Percentiles rank a stretch among this genome's conserved stretches.
Evolutionary conservation across 2,113 vertebrate species (phyloP).

Genomic region (Oncorhynchus masou): DNA sequence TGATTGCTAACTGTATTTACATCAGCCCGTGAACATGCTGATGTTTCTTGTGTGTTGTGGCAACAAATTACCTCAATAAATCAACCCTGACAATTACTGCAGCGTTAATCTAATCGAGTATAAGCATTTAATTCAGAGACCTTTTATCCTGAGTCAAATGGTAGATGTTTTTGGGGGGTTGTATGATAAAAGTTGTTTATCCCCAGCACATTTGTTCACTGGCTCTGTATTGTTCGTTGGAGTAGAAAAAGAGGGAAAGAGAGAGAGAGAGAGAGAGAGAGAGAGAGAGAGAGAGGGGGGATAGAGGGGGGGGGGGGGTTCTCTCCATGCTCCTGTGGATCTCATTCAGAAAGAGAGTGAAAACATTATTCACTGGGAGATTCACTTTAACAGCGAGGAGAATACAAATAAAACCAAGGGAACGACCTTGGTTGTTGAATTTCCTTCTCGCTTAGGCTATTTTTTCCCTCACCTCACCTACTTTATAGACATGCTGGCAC

Average conservation of each 20-base stretch:
- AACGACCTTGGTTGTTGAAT: constrained; percentile 66
- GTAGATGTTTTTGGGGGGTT: background rate
- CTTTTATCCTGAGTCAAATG: background rate
- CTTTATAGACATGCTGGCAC: constrained; percentile 1
- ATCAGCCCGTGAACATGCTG: constrained; percentile 32
- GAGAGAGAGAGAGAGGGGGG: background rate
- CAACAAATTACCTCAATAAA: constrained; percentile 73
- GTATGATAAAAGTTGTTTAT: constrained; percentile 67
- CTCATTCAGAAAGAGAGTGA: constrained; percentile 76
- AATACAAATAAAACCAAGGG: constrained; percentile 72
- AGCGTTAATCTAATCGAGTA: constrained; percentile 69
- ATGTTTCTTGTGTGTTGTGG: constrained; percentile 50
- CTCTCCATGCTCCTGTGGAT: constrained; percentile 73
- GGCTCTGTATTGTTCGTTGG: constrained; percentile 44
- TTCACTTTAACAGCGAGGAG: constrained; percentile 71
- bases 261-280: constrained; percentile 1
- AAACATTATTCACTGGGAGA: constrained; percentile 77
- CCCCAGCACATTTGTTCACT: constrained; percentile 45
- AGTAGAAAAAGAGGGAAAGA: constrained; percentile 4
- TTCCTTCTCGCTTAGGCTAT: background rate
- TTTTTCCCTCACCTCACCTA: constrained; percentile 15
- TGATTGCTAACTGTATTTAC: constrained; percentile 5
- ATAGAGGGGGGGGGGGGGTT: constrained; percentile 11
- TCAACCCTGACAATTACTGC: constrained; percentile 73
- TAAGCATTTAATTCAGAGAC: constrained; percentile 70